Evolutionary conservation across 1,140 invertebrate genomes (phyloP).

Genomic region (Panulirus ornatus): DNA sequence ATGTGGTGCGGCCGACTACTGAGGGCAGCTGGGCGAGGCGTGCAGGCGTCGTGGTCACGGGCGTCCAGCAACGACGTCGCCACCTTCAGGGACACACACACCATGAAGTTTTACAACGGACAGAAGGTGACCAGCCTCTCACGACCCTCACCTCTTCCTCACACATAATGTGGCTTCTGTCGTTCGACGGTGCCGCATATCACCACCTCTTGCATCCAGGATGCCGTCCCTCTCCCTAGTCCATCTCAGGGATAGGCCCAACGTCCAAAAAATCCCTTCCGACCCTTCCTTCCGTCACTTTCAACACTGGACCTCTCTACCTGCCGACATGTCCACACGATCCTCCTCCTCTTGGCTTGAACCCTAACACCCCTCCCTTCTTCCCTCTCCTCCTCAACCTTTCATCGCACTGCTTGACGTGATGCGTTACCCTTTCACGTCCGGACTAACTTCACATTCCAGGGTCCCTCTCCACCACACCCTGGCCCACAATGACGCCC

Average conservation of each 20-base stretch:
- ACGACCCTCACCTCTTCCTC: too few species aligned
- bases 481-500: too few species aligned
- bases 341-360: background rate
- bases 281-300: background rate
- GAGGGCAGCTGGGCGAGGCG: background rate
- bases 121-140: background rate
- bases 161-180: too few species aligned
- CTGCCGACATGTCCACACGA: background rate
- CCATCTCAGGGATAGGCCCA: too few species aligned
- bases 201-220: too few species aligned
- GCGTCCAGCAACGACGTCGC: slow-evolving; percentile 34
- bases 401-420: background rate
- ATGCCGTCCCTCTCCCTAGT: too few species aligned
- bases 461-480: too few species aligned
- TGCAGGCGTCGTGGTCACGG: background rate
- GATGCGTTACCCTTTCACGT: background rate
- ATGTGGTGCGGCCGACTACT: too few species aligned
- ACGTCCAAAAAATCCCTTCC: background rate
- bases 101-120: slow-evolving; percentile 18
- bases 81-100: slow-evolving; percentile 18
- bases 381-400: background rate
- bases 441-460: too few species aligned
- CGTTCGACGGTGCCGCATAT: too few species aligned
- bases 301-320: background rate
- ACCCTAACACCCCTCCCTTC: background rate